Evolutionary conservation across 2,113 vertebrate species (phyloP), one percentile per base, ranked within the genome.

Genomic region (Prolemur simus): DNA sequence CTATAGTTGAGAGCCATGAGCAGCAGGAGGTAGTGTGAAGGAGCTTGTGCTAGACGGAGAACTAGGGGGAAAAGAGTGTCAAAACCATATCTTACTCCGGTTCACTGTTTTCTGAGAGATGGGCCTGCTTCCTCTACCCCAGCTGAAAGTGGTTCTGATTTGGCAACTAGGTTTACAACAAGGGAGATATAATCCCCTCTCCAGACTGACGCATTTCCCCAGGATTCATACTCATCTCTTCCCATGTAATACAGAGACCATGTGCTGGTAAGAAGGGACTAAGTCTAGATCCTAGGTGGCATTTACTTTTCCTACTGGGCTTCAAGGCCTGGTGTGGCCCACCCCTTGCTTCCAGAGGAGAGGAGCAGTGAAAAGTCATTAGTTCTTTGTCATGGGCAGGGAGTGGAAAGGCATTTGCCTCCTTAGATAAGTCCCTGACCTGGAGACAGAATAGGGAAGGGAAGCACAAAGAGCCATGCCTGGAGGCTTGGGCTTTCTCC

Each of bases 71-170:
- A 80, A 64, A 66, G 23, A 64, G 15, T 60, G 39, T 90, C 88
- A 95, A 89, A 95, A 84, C 9, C 42, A 89, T 96, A 87, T 92
- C 39, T 15, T 94, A 66, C 13, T n/a, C 87, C 37, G 83, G 71
- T 87, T 76, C 37, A 58, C 74, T 77, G 60, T 83, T 92, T 96
- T 94, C 66, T 37, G 23, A 83, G 25, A 17, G 82, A 94, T 87
- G 34, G 58, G 68, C 37, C 82, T 91, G 25, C 25, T 92, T 96
- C 85, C 45, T 93, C 42, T 88, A 60, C 9, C 56, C 47, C 11
- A 54, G 85, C 25, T 80, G 64, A 89, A 76, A 97, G 68, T 87
- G 56, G 32, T 96, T 95, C 69, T 82, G 39, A 95, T 87, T 94
- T 68, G 63, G 81, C 69, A 96, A 84, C 29, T 45, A 84, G 29